These are phyloP conservation scores for Trichogramma pretiosum DNA, from an alignment of 1,140 invertebrate species.

Conservation along the genomic window DNA sequence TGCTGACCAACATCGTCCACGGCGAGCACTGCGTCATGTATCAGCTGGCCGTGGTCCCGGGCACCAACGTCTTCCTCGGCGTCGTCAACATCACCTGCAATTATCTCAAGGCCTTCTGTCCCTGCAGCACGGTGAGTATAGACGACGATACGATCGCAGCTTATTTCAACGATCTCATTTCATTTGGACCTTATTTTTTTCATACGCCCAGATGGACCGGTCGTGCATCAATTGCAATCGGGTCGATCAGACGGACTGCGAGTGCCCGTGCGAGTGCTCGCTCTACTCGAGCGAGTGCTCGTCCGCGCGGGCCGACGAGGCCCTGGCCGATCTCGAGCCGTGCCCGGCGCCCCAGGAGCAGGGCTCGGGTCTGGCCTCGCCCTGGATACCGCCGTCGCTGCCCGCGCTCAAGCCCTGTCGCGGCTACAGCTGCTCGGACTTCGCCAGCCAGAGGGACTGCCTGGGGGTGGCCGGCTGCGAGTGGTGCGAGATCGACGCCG, in stretches of 20 bases:
- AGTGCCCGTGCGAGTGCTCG: constrained; percentile 90
- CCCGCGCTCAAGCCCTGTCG: constrained; percentile 53
- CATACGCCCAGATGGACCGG: constrained; percentile 58
- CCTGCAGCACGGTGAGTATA: constrained; percentile 72
- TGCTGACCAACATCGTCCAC: constrained; percentile 74
- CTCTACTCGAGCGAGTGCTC: constrained; percentile 54
- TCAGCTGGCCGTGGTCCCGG: constrained; percentile 68
- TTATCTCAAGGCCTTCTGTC: constrained; percentile 74
- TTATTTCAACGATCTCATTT: neutral
- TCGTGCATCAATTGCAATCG: constrained; percentile 85
- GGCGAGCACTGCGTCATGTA: constrained; percentile 88
- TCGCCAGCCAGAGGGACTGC: constrained; percentile 64
- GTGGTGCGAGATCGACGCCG: constrained; percentile 77
- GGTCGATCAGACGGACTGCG: constrained; percentile 90
- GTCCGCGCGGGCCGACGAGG: constrained; percentile 12
- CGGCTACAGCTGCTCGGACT: constrained; percentile 72
- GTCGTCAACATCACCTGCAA: constrained; percentile 77
- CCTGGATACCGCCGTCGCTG: constrained; percentile 30
- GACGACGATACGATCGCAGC: neutral
- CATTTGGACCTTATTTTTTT: constrained; percentile 3
- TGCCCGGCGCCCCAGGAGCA: constrained; percentile 38
- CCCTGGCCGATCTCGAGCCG: constrained; percentile 26
- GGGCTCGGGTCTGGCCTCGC: constrained; percentile 29
- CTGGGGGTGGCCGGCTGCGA: constrained; percentile 80
- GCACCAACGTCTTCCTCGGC: constrained; percentile 81